phyloP scores from a whole-genome alignment of 2,113 vertebrate genomes.

The Notothenia rossii region DNA sequence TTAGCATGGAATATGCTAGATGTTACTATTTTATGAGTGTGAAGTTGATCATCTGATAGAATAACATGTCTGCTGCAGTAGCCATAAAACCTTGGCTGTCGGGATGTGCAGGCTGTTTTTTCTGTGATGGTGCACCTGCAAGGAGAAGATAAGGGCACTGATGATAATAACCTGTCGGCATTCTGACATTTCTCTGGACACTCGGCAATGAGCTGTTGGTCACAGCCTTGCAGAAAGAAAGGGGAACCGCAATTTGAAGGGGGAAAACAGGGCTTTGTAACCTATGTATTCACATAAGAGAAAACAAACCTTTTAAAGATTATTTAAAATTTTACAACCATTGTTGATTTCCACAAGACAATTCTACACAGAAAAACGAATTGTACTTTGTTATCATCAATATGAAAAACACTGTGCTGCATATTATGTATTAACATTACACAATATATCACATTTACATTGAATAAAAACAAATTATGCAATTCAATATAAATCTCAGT shows the following conservation, averaged over 20 bases:
- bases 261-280: conserved; percentile 38
- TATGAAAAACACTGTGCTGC: background rate
- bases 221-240: conserved; percentile 51
- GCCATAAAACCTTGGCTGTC: conserved; percentile 65
- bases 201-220: conserved; percentile 67
- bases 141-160: conserved; percentile 76
- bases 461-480: conserved; percentile 19
- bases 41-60: conserved; percentile 65
- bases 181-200: conserved; percentile 82
- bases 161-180: conserved; percentile 80
- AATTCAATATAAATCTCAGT: no score
- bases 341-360: conserved; percentile 23
- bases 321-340: conserved; percentile 6
- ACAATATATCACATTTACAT: conserved; percentile 8
- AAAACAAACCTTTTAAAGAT: conserved; percentile 28
- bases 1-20: conserved; percentile 32
- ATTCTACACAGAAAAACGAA: background rate
- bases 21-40: conserved; percentile 43
- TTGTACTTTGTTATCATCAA: conserved; percentile 7
- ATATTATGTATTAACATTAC: conserved; percentile 12
- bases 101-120: conserved; percentile 59
- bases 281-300: conserved; percentile 34
- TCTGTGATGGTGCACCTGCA: conserved; percentile 76
- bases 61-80: conserved; percentile 44
- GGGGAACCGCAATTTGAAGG: conserved; percentile 40